Percentiles rank a stretch among this genome's conserved stretches.
Evolutionary conservation across 1,140 invertebrate species (phyloP).

Genomic region (Drosophila orosa): DNA sequence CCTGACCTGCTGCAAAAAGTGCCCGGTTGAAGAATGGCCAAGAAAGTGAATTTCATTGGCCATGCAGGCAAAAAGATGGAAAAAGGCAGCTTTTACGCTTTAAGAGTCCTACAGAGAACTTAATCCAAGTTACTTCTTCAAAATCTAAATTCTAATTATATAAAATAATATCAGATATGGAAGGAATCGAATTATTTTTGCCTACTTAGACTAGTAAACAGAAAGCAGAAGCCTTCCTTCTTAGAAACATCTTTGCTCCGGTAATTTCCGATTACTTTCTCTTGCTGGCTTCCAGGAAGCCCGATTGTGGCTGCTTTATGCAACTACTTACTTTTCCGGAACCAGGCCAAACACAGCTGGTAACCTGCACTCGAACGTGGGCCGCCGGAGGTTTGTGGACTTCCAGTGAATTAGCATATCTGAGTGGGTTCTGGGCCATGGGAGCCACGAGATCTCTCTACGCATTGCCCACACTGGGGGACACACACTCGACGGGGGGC

Average conservation of each 20-base stretch:
- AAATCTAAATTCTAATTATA: too few relatives aligned
- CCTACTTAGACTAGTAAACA: neutral
- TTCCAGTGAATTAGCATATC: constrained; percentile 66
- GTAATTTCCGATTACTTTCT: constrained; percentile 25
- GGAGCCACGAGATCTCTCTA: constrained; percentile 20
- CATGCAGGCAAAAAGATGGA: constrained; percentile 15
- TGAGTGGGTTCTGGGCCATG: constrained; percentile 47
- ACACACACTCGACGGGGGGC: constrained; percentile 37
- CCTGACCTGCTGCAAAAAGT: constrained; percentile 58
- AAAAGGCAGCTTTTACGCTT: constrained; percentile 6
- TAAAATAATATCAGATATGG: neutral
- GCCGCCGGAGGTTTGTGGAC: constrained; percentile 38
- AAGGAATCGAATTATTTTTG: neutral
- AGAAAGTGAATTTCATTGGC: constrained; percentile 68
- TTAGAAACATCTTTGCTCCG: neutral
- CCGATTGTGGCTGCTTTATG: constrained; percentile 24
- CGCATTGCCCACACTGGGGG: constrained; percentile 24
- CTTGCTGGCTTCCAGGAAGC: constrained; percentile 7
- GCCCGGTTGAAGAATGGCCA: constrained; percentile 40
- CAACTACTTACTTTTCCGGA: constrained; percentile 20
- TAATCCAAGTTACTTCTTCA: too few relatives aligned
- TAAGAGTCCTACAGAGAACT: too few relatives aligned
- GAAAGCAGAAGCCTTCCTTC: neutral
- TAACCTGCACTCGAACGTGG: constrained; percentile 42
- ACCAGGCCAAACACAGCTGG: constrained; percentile 10